Evolutionary conservation across 2,797 vertebrate species (phyloP), one percentile per base, ranked within the genome.

Genomic region (Sandelia bainsii): DNA sequence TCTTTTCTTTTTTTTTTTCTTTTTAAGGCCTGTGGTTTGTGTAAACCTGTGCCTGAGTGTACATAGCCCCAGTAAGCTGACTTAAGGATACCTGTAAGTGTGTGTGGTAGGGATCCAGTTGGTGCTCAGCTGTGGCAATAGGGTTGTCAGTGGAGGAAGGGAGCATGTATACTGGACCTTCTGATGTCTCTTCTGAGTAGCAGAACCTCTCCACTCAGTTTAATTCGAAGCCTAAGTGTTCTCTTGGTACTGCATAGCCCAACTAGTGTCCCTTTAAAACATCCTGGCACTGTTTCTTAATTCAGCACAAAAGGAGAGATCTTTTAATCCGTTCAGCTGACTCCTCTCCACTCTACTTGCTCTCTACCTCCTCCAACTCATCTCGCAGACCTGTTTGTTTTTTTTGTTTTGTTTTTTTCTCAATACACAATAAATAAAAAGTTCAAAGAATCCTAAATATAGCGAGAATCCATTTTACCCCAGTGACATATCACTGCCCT

Each of bases 1-100:
- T 80, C 82, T 64, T 57, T 71, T 78, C 77, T 78, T 58, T 64
- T 50, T 49, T 40, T 37, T 29, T 23, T 13, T 23, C 12, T 32
- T 32, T 76, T 80, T 59, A 63, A 80, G 92, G 90, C 90, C 76
- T 82, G 79, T 85, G 89, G 89, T 91, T 91, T 86, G 80, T 85
- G 62, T 82, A 84, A 89, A 86, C 91, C 89, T 72, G 83, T 84
- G 87, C 91, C 91, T 86, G 88, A 82, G 84, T 92, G 91, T 92
- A 89, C 76, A 91, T 92, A 92, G 85, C 69, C 87, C 89, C 86
- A 79, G 82, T 82, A 86, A 88, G 81, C 79, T 85, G 87, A 90
- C 72, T 79, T 75, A 72, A 80, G 79, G 82, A 86, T 75, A 77
- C 79, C 69, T 84, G 78, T 90, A 71, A 19, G 17, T 80, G 83